phyloP scores from a whole-genome alignment of 2,797 vertebrate species.

The Poecile montanus region DNA sequence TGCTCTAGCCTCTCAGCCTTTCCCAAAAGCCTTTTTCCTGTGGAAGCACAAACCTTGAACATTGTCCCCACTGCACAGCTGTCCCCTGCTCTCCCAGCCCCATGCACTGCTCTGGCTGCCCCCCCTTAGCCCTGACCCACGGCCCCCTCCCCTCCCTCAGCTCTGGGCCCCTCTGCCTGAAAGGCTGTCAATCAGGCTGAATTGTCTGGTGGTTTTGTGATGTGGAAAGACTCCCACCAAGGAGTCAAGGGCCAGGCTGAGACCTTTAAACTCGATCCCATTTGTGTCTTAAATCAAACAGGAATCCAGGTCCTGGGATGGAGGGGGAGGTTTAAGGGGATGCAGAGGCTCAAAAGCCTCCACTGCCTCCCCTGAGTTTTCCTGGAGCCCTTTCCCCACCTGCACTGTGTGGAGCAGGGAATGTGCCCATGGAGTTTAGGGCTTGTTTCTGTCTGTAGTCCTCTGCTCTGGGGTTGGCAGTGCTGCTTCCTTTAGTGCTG shows the following conservation, averaged over 20 bases:
- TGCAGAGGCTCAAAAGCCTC: neutral
- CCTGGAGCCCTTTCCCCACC: neutral
- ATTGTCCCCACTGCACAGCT: neutral
- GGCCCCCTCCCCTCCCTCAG: neutral
- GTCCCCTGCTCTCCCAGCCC: neutral
- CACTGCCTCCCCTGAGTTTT: neutral
- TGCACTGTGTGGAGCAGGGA: neutral
- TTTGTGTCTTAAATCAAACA: constrained; percentile 62
- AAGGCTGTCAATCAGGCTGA: constrained; percentile 66
- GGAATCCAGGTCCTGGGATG: constrained; percentile 9
- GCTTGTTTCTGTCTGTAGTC: neutral
- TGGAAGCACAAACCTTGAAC: neutral
- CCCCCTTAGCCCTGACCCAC: constrained; percentile 3
- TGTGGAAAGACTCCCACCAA: constrained; percentile 69
- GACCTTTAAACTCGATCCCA: constrained; percentile 65
- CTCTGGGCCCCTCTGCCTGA: constrained; percentile 54
- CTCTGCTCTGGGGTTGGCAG: neutral
- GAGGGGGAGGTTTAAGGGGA: constrained; percentile 32
- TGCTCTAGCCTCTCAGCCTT: neutral
- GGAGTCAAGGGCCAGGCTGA: constrained; percentile 72
- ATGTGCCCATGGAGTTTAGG: neutral
- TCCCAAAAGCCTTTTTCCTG: neutral
- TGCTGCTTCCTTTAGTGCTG: neutral
- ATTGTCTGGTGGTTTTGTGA: constrained; percentile 71
- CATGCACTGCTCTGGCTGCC: neutral